These are phyloP conservation scores for Coracopsis vasa DNA, from an alignment of 2,113 vertebrate genomes.

Conservation along the genomic window DNA sequence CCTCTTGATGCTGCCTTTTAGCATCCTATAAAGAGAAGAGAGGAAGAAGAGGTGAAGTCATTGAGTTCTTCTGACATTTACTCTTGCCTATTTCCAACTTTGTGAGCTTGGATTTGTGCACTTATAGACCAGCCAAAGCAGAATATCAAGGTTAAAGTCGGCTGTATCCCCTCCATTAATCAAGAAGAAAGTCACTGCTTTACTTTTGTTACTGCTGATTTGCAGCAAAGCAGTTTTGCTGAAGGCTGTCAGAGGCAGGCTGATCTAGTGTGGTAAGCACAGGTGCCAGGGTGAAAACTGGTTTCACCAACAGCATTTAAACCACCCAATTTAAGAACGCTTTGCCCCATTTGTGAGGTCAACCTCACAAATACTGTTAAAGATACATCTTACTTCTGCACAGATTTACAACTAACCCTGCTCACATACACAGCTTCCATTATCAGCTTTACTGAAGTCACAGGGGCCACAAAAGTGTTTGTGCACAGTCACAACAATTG, in stretches of 20 bases:
- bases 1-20: constrained; percentile 92
- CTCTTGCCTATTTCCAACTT: neutral
- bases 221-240: neutral
- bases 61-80: neutral
- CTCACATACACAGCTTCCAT: neutral
- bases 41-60: neutral
- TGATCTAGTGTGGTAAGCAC: neutral
- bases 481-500: neutral
- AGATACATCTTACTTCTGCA: neutral
- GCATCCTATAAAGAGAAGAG: constrained; percentile 76
- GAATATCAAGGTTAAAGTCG: neutral
- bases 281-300: neutral
- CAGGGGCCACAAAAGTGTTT: rapidly evolving
- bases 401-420: neutral
- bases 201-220: neutral
- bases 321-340: neutral
- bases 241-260: neutral
- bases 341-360: neutral
- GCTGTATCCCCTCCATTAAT: neutral
- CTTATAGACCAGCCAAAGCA: neutral
- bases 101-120: rapidly evolving
- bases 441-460: neutral
- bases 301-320: neutral
- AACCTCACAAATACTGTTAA: neutral
- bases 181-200: neutral